Evolutionary conservation across 1,140 invertebrate species (phyloP).

Genomic region (Drosophila tristis): DNA sequence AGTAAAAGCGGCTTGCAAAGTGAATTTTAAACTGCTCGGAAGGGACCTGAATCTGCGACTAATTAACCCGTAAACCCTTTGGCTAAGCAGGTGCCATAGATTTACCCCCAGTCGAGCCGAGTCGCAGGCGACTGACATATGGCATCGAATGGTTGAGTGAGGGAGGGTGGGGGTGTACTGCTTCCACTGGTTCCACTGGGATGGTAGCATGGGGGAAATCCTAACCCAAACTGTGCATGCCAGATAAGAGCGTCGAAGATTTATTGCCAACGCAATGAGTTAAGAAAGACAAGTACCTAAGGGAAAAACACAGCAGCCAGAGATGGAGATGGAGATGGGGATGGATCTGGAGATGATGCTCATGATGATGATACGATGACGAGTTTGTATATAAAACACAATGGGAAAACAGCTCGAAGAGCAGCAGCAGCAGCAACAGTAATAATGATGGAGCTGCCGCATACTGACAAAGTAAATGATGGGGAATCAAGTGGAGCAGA

Average conservation of each 20-base stretch:
- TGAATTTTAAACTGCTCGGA: conserved; percentile 48
- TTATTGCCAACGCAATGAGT: conserved; percentile 84
- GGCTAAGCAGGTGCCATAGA: conserved; percentile 75
- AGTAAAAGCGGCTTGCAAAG: conserved; percentile 55
- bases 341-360: conserved; percentile 5
- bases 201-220: conserved; percentile 2
- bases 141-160: not conserved
- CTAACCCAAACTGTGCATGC: conserved; percentile 60
- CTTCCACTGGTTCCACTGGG: too few relatives aligned
- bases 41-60: conserved; percentile 16
- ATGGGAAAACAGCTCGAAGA: conserved; percentile 18
- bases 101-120: conserved; percentile 21
- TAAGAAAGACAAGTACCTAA: conserved; percentile 84
- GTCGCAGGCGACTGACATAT: conserved; percentile 21
- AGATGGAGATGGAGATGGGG: conserved; percentile 16
- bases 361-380: conserved; percentile 54
- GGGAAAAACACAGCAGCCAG: conserved; percentile 57
- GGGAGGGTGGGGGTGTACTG: too few relatives aligned
- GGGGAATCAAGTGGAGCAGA: conserved; percentile 66
- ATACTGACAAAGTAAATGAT: conserved; percentile 82
- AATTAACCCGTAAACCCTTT: conserved; percentile 57
- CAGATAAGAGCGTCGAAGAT: conserved; percentile 81
- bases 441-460: conserved; percentile 82
- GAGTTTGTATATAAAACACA: conserved; percentile 59
- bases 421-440: conserved; percentile 52